Evolutionary conservation across 2,113 vertebrate genomes (phyloP).

Genomic region (Recurvirostra avosetta): DNA sequence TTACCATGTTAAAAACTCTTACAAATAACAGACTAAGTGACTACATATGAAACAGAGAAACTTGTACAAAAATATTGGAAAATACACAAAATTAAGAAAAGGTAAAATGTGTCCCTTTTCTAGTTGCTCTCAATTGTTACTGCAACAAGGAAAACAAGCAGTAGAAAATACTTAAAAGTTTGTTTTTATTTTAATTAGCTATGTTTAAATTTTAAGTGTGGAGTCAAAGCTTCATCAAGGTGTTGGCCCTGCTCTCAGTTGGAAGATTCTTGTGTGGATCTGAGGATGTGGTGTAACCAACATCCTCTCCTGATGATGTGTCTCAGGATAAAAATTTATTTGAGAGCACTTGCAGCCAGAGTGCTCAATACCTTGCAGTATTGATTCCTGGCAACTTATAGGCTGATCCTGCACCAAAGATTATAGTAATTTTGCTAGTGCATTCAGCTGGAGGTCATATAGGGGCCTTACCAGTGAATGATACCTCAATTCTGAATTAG

Average conservation of each 20-base stretch:
- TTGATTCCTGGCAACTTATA: neutral
- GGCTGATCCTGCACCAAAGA: neutral
- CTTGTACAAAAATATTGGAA: neutral
- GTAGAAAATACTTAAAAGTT: neutral
- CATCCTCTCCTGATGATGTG: neutral
- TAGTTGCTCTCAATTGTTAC: neutral
- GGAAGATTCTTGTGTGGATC: neutral
- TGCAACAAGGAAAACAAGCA: neutral
- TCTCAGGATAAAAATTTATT: neutral
- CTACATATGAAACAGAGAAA: neutral
- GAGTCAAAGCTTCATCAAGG: neutral
- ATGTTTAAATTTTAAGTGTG: neutral
- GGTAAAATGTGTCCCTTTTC: neutral
- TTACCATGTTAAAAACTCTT: neutral
- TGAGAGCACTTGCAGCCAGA: neutral
- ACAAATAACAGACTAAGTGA: neutral
- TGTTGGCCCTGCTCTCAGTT: neutral
- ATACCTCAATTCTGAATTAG: neutral
- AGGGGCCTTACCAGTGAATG: neutral
- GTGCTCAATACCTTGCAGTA: neutral
- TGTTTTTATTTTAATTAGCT: neutral
- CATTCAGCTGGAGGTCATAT: neutral
- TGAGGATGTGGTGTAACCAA: neutral
- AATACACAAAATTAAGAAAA: neutral
- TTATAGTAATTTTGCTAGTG: neutral